Percentiles rank a stretch among this genome's conserved stretches.
Conservation (phyloP, 30 jellyfish, hydroid and myxozoan genomes). For the Chironex yamaguchii region DNA sequence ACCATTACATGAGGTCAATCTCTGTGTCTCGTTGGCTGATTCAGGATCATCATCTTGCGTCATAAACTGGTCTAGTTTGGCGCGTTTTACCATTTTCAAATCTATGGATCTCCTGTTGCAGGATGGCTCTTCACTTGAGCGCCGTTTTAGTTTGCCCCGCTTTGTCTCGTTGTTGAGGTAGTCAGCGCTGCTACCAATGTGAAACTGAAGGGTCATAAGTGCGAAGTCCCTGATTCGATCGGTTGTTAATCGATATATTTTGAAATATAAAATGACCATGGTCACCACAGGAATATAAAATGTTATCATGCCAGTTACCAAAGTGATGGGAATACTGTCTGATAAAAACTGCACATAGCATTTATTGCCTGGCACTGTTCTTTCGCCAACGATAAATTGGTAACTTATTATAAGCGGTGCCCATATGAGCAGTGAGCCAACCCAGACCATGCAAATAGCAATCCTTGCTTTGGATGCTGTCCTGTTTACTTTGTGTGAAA, state of each 20-base stretch:
- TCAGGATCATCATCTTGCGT: background rate
- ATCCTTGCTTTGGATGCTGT: background rate
- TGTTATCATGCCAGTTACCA: background rate
- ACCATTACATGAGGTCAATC: background rate
- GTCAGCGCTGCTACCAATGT: conserved; percentile 4
- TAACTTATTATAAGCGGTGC: conserved; percentile 8
- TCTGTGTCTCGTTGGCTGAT: background rate
- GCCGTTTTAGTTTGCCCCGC: background rate
- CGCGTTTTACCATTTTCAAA: background rate
- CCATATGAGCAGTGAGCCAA: conserved; percentile 1
- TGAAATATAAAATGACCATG: background rate
- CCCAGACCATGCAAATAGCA: conserved; percentile 2
- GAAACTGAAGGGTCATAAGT: background rate
- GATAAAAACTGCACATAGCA: background rate
- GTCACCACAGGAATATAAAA: conserved; percentile 7
- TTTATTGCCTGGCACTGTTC: background rate
- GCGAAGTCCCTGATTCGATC: conserved; percentile 3
- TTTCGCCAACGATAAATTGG: background rate
- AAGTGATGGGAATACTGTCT: background rate
- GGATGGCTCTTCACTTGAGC: background rate
- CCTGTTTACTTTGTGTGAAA: conserved; percentile 1
- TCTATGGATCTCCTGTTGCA: background rate
- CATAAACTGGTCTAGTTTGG: background rate
- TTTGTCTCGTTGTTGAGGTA: too few species aligned
- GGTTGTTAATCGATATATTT: background rate